A percentile compares a stretch with the other conserved stretches of the same genome.
phyloP scores from a whole-genome alignment of 2,797 vertebrate genomes.

The Scarus forsteni region DNA sequence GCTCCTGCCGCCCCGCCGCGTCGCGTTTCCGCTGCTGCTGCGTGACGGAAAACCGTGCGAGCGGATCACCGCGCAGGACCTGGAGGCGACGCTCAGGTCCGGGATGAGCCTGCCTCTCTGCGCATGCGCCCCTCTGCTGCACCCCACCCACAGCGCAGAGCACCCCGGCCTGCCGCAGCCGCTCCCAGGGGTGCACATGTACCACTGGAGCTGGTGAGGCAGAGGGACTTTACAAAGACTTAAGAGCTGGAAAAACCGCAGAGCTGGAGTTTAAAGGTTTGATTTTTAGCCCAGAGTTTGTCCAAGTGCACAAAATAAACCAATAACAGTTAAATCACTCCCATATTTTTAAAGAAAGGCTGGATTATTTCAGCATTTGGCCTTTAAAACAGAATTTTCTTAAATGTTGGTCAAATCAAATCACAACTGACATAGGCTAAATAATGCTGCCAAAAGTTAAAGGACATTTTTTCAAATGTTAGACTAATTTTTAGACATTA shows the following conservation, averaged over 20 bases:
- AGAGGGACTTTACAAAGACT: rapidly evolving
- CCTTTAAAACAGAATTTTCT: neutral
- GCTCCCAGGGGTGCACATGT: conserved; percentile 84
- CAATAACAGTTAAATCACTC: no score
- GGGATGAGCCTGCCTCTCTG: conserved; percentile 76
- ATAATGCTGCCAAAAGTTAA: no score
- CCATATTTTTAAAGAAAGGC: neutral
- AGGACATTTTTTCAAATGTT: no score
- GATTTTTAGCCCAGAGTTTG: no score
- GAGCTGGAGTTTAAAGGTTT: no score
- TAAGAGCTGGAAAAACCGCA: neutral
- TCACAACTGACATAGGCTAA: neutral
- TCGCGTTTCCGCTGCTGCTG: conserved; percentile 89
- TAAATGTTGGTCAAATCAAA: neutral
- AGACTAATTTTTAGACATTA: no score
- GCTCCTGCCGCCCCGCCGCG: conserved; percentile 84
- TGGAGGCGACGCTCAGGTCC: conserved; percentile 87
- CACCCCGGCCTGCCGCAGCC: conserved; percentile 76
- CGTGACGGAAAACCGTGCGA: conserved; percentile 90
- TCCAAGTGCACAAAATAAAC: no score
- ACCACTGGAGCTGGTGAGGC: conserved; percentile 94
- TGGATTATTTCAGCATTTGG: neutral
- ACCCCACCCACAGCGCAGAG: conserved; percentile 85
- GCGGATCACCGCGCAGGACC: conserved; percentile 86
- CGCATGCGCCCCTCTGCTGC: conserved; percentile 64